Evolutionary conservation across 2,888 invertebrate genomes (phyloP).

Genomic region (Dugesia japonica): DNA sequence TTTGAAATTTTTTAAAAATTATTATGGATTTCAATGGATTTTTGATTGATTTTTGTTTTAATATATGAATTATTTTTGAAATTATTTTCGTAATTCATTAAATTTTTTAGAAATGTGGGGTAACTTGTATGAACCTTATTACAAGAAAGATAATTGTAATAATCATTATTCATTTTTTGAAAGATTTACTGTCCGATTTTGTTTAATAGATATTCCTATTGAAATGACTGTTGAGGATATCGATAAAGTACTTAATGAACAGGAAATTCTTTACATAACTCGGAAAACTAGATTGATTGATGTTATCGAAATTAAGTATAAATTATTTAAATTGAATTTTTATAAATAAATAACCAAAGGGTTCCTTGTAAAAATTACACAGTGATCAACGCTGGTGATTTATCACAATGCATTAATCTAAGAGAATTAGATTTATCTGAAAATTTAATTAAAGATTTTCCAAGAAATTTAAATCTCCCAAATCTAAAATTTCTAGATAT

Average conservation of each 20-base stretch:
- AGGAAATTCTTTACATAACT: constrained; percentile 25
- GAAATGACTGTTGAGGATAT: neutral
- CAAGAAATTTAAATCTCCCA: constrained; percentile 36
- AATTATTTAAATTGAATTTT: neutral
- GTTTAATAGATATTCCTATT: neutral
- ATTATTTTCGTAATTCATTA: neutral
- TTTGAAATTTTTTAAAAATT: neutral
- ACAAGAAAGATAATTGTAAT: neutral
- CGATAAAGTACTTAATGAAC: constrained; percentile 11
- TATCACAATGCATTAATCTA: constrained; percentile 24
- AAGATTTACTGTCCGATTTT: neutral
- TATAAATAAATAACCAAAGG: neutral
- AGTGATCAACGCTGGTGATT: constrained; percentile 28
- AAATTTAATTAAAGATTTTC: constrained; percentile 37
- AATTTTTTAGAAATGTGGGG: neutral
- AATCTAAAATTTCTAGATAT: constrained; percentile 37
- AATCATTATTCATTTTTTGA: too few species aligned
- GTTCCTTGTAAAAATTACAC: constrained; percentile 32
- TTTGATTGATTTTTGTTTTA: neutral
- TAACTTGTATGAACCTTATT: neutral
- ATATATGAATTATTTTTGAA: neutral
- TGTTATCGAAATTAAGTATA: neutral
- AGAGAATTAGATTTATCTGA: constrained; percentile 37
- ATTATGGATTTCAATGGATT: too few species aligned
- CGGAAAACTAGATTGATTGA: neutral